These are phyloP conservation scores for Dryobota labecula DNA, from an alignment of 2,888 invertebrate species.

Conservation along the genomic window DNA sequence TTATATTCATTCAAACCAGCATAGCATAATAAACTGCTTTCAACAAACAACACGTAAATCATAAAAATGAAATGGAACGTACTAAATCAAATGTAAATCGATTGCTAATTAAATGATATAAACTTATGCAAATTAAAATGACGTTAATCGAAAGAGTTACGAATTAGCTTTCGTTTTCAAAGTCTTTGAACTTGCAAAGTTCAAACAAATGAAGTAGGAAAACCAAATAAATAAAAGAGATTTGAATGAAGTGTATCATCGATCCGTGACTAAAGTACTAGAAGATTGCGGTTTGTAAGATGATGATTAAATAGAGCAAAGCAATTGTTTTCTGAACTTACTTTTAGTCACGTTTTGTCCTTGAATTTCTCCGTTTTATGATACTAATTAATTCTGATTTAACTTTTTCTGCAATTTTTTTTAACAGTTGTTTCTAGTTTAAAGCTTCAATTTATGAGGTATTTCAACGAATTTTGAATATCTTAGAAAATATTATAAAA, in stretches of 20 bases:
- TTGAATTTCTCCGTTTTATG: slow-evolving; percentile 36
- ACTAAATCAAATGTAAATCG: slow-evolving; percentile 28
- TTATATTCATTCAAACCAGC: slow-evolving; percentile 16
- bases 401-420: neutral
- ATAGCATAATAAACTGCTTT: slow-evolving; percentile 15
- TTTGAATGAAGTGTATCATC: slow-evolving; percentile 23
- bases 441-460: neutral
- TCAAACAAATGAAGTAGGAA: slow-evolving; percentile 7
- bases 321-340: slow-evolving; percentile 39
- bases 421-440: neutral
- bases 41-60: slow-evolving; percentile 2
- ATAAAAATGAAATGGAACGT: neutral
- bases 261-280: slow-evolving; percentile 41
- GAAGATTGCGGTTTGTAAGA: slow-evolving; percentile 35
- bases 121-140: slow-evolving; percentile 24
- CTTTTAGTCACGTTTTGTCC: slow-evolving; percentile 42
- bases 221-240: slow-evolving; percentile 24
- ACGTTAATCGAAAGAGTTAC: neutral
- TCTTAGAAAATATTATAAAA: neutral
- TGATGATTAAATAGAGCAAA: slow-evolving; percentile 58
- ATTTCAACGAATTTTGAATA: neutral
- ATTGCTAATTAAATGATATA: slow-evolving; percentile 9
- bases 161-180: slow-evolving; percentile 33
- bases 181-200: slow-evolving; percentile 7
- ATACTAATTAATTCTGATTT: slow-evolving; percentile 12